These are phyloP conservation scores for Pycnonotus jocosus DNA, from an alignment of 2,113 vertebrate genomes.

Conservation along the genomic window DNA sequence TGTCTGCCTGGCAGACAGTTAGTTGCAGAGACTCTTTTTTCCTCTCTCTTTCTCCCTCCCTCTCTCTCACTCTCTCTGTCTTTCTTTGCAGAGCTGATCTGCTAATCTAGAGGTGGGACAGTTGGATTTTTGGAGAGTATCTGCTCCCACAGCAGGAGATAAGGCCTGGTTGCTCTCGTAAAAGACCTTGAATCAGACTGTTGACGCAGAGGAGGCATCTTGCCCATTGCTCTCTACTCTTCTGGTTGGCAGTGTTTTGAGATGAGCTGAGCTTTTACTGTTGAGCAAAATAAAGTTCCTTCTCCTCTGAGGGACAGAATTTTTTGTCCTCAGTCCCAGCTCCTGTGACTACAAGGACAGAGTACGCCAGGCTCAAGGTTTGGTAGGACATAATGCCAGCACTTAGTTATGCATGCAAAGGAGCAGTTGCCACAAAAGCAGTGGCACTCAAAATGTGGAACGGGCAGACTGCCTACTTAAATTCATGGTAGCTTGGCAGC, in stretches of 20 bases:
- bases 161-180: background rate
- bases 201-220: background rate
- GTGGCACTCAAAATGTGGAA: conserved; percentile 8
- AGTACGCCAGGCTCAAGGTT: background rate
- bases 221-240: background rate
- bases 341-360: background rate
- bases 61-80: background rate
- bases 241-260: background rate
- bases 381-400: background rate
- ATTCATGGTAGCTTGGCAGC: conserved; percentile 47
- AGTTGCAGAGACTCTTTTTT: background rate
- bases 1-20: background rate
- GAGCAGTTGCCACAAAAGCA: background rate
- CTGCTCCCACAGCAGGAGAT: accelerated
- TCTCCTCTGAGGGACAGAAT: background rate
- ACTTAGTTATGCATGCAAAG: background rate
- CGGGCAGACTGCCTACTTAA: conserved; percentile 4
- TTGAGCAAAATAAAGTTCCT: background rate
- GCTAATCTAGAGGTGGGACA: background rate
- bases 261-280: background rate
- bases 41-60: too few relatives aligned
- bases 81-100: background rate
- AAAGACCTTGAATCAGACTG: background rate
- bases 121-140: background rate
- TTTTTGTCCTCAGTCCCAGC: background rate